Evolutionary conservation across 2,113 vertebrate species (phyloP).

Genomic region (Vidua chalybeata): DNA sequence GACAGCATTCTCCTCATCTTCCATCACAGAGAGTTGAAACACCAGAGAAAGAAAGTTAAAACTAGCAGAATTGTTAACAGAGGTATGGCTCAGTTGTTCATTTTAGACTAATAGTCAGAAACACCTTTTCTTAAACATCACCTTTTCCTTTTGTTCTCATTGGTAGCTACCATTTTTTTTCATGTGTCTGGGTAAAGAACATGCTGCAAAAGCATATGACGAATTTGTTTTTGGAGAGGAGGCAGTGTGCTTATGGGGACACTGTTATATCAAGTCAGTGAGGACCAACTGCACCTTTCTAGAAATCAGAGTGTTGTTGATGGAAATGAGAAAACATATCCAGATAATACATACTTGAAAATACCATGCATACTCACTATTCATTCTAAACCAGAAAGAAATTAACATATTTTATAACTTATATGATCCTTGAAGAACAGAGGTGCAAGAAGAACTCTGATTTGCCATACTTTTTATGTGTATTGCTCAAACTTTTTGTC

Average conservation of each 20-base stretch:
- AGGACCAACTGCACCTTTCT: not conserved
- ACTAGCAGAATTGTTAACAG: not conserved
- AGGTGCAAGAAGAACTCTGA: not conserved
- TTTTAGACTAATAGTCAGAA: not conserved
- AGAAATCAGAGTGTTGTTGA: not conserved
- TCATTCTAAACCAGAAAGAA: not conserved
- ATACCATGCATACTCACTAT: fast-evolving
- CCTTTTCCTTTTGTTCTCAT: not conserved
- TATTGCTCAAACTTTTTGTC: not conserved
- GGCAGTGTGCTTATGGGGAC: not conserved
- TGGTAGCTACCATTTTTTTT: not conserved
- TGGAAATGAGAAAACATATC: not conserved
- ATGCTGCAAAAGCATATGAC: fast-evolving
- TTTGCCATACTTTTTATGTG: not conserved
- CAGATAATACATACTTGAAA: not conserved
- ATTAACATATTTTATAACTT: not conserved
- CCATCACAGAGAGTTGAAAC: fast-evolving
- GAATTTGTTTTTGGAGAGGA: not conserved
- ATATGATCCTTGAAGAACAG: not conserved
- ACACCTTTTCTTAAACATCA: not conserved
- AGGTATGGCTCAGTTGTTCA: not conserved
- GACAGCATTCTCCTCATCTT: not conserved
- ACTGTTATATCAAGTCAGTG: not conserved
- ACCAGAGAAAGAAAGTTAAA: not conserved
- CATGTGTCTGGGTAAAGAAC: not conserved